Evolutionary conservation across 2,888 invertebrate species (phyloP).

Genomic region (Merodon equestris): DNA sequence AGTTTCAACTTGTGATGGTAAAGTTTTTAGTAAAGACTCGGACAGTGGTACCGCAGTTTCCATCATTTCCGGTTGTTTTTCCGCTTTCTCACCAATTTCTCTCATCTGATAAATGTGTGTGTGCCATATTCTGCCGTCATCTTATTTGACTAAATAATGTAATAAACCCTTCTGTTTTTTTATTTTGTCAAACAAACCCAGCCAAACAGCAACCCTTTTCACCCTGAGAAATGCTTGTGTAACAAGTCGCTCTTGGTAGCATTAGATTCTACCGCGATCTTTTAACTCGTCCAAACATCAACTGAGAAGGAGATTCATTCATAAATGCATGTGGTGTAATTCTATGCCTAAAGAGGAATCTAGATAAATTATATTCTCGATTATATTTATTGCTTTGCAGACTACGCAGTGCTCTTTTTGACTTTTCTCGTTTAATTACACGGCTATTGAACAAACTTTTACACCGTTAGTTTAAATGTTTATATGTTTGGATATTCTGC

Average conservation of each 20-base stretch:
- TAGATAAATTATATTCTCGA: constrained; percentile 48
- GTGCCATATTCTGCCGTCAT: constrained; percentile 49
- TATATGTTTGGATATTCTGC: too few relatives aligned
- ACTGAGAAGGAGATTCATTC: constrained; percentile 54
- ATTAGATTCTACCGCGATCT: constrained; percentile 52
- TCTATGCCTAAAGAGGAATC: too few relatives aligned
- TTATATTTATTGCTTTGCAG: neutral
- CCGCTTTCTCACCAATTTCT: constrained; percentile 15
- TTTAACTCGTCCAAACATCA: constrained; percentile 55
- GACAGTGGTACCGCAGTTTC: constrained; percentile 1
- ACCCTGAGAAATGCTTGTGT: constrained; percentile 18
- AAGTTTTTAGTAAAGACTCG: neutral
- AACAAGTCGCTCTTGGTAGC: constrained; percentile 25
- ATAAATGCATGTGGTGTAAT: constrained; percentile 45
- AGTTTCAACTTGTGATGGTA: neutral
- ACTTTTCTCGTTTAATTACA: too few relatives aligned
- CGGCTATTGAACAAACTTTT: too few relatives aligned
- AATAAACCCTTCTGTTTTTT: constrained; percentile 27
- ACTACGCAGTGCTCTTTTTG: constrained; percentile 38
- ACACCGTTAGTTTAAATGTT: too few relatives aligned
- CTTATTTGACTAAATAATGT: constrained; percentile 44
- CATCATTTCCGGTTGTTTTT: neutral
- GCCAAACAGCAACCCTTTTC: constrained; percentile 48
- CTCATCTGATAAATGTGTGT: constrained; percentile 44
- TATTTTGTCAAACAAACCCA: constrained; percentile 48